phyloP scores from a whole-genome alignment of 2,797 vertebrate genomes.

The Sebastiscus tertius region DNA sequence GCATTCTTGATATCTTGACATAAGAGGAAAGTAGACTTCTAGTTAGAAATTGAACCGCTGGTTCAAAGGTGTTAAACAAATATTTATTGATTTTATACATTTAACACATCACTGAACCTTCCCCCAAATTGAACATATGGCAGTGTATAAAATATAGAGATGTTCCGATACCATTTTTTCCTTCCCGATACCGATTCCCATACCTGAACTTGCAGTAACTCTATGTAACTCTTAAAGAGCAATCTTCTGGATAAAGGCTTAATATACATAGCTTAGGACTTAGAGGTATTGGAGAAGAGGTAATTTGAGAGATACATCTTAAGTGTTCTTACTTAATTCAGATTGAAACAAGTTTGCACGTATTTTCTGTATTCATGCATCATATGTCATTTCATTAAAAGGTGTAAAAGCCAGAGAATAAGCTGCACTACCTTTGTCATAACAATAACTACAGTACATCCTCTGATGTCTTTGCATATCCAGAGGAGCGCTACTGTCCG shows the following conservation, averaged over 20 bases:
- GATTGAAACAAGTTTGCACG: not conserved
- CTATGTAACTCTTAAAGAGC: too few relatives aligned
- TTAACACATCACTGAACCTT: too few relatives aligned
- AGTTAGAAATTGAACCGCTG: not conserved
- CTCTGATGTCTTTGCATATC: conserved; percentile 13
- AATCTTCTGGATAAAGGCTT: too few relatives aligned
- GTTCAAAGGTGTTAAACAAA: not conserved
- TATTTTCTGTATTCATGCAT: not conserved
- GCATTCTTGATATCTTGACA: not conserved
- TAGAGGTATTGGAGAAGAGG: too few relatives aligned
- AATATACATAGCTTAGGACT: too few relatives aligned
- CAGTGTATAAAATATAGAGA: too few relatives aligned
- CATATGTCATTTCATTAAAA: not conserved
- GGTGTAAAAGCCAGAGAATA: not conserved
- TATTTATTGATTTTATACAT: too few relatives aligned
- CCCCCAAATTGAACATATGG: too few relatives aligned
- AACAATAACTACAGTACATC: not conserved
- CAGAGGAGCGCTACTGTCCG: conserved; percentile 87
- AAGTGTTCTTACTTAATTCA: not conserved
- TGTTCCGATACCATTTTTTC: too few relatives aligned
- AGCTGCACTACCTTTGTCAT: not conserved
- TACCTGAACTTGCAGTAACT: too few relatives aligned
- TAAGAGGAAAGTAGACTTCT: not conserved
- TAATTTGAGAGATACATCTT: too few relatives aligned
- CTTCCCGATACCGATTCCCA: too few relatives aligned